Percentiles rank a stretch among this genome's conserved stretches.
These are phyloP conservation scores for Coecobrya sp. DNA, from an alignment of 2,888 invertebrate genomes.

Conservation along the genomic window DNA sequence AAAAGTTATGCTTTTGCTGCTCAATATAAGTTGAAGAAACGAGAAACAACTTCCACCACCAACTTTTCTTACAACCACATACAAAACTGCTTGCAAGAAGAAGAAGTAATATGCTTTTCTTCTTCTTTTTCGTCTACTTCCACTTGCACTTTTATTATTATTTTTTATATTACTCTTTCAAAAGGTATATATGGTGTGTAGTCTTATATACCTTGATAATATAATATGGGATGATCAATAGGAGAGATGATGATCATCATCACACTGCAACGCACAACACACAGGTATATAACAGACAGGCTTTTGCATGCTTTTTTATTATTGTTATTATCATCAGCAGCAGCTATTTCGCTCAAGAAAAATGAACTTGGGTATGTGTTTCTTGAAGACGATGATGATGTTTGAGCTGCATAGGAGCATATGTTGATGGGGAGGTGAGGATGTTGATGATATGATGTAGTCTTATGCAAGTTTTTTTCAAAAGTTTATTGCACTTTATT, in stretches of 20 bases:
- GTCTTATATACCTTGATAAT: neutral
- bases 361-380: slow-evolving; percentile 62
- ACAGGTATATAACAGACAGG: slow-evolving; percentile 36
- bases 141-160: slow-evolving; percentile 79
- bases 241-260: slow-evolving; percentile 7
- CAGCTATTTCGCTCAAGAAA: slow-evolving; percentile 10
- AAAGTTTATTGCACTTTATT: slow-evolving; percentile 83
- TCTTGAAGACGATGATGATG: slow-evolving; percentile 28
- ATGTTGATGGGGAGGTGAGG: slow-evolving; percentile 28
- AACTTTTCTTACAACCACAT: slow-evolving; percentile 35
- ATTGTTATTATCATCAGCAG: neutral
- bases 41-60: slow-evolving; percentile 77
- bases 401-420: neutral
- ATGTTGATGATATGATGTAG: slow-evolving; percentile 64
- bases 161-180: slow-evolving; percentile 25
- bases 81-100: slow-evolving; percentile 38
- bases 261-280: slow-evolving; percentile 60
- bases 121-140: slow-evolving; percentile 58
- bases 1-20: slow-evolving; percentile 15
- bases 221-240: slow-evolving; percentile 16
- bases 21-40: slow-evolving; percentile 62
- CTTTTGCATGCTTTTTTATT: slow-evolving; percentile 19
- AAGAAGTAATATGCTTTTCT: slow-evolving; percentile 50
- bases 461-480: slow-evolving; percentile 80
- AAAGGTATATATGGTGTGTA: neutral